phyloP scores from a whole-genome alignment of 2,888 invertebrate genomes.

The Lysandra bellargus region DNA sequence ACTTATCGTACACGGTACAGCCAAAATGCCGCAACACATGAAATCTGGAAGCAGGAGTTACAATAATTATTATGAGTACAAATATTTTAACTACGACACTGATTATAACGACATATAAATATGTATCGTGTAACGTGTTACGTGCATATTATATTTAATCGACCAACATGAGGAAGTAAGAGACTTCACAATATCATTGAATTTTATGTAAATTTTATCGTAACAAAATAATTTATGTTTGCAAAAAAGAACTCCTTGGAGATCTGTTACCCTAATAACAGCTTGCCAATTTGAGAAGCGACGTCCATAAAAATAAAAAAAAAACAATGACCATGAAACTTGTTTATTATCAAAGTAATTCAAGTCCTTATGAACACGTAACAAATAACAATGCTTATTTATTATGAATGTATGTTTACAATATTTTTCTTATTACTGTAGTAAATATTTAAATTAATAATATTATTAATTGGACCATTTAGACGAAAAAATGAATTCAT shows the following conservation, averaged over 20 bases:
- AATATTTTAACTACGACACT: slow-evolving; percentile 53
- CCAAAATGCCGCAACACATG: slow-evolving; percentile 82
- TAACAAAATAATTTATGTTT: slow-evolving; percentile 16
- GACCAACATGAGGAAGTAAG: slow-evolving; percentile 61
- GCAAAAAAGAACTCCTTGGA: slow-evolving; percentile 17
- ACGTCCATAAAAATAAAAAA: slow-evolving; percentile 7
- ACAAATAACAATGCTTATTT: not conserved
- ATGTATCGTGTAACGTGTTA: too few species aligned
- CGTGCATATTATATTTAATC: not conserved
- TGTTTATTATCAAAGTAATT: slow-evolving; percentile 2
- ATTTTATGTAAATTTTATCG: not conserved
- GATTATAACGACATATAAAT: slow-evolving; percentile 11
- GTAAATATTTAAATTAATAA: too few species aligned
- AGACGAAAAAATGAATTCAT: too few species aligned
- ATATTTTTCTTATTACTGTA: too few species aligned
- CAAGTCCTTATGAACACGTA: slow-evolving; percentile 9
- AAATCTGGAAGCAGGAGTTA: slow-evolving; percentile 77
- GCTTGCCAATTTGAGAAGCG: slow-evolving; percentile 27
- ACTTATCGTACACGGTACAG: slow-evolving; percentile 88
- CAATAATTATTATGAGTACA: slow-evolving; percentile 67
- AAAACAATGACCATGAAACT: slow-evolving; percentile 7
- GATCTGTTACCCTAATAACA: slow-evolving; percentile 22
- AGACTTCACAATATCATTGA: slow-evolving; percentile 58
- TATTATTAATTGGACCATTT: too few species aligned
- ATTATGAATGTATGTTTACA: not conserved